Evolutionary conservation across 2,113 vertebrate species (phyloP), one percentile per base, ranked within the genome.

Genomic region (Platichthys stellatus): DNA sequence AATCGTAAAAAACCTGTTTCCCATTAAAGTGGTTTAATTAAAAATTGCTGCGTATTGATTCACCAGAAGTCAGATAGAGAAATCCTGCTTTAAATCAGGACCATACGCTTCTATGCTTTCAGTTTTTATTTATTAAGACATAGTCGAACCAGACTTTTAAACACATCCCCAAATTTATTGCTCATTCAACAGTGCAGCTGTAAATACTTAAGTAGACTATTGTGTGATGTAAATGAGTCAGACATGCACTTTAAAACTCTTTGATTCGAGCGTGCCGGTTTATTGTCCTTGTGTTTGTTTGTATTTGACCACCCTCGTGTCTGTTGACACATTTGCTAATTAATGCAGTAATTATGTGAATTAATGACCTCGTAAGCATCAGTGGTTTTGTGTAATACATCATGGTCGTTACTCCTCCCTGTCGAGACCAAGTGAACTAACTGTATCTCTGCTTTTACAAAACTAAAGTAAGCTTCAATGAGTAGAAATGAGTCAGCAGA

Each of bases 391-490:
- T 11, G 12, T 17, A 21, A 53, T 72, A 12, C 7, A 54, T 73
- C 40, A 53, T 15, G 14, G 63, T 31, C 68, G 40, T 63, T 54
- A 8, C 18, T 13, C 28, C 51, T 64, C 21, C 49, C 28, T n/a
- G 31, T 59, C 26, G 11, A 43, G 40, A 43, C 12, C 40, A 43
- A 43, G 8, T 17, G 58, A 54, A 26, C 28, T 40, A 23, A 47
- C 45, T 13, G 11, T 5, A 35, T 40, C 20, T 70, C 62, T 71
- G 68, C 47, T 35, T 59, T 66, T 60, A 70, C 24, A 71, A 57
- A 56, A 17, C 59, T 6, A 3, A 13, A 58, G 13, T 51, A 14
- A 40, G 21, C 63, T 49, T 35, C 28, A 18, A 60, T 35, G 58
- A 18, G 17, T 60, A 40, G 38, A 40, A 40, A 40, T 40, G 40